phyloP scores from a whole-genome alignment of 30 jellyfish, hydroid and myxozoan species.

The Nemopilema nomurai region DNA sequence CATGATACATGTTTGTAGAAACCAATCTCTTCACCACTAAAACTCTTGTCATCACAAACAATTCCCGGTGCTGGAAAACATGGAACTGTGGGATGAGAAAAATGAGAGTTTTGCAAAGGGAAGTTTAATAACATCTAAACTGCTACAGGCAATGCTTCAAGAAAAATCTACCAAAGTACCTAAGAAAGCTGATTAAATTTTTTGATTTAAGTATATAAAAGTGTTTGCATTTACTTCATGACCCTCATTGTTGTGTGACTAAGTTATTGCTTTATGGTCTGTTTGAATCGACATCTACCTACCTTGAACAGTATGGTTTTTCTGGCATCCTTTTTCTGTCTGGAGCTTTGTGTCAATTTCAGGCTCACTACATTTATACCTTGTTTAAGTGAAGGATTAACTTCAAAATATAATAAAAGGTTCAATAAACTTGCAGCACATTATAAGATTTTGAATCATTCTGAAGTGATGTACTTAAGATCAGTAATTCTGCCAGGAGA shows the following conservation, averaged over 20 bases:
- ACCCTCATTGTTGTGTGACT: too few relatives aligned
- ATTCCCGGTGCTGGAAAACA: constrained; percentile 82
- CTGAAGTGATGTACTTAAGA: too few relatives aligned
- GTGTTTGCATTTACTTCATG: not conserved
- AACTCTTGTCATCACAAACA: constrained; percentile 52
- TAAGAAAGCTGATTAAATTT: too few relatives aligned
- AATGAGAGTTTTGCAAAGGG: too few relatives aligned
- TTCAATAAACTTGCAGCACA: too few relatives aligned
- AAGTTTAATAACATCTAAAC: too few relatives aligned
- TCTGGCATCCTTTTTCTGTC: constrained; percentile 87
- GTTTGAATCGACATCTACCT: not conserved
- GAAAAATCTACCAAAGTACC: too few relatives aligned
- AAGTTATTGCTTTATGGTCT: too few relatives aligned
- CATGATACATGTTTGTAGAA: constrained; percentile 80
- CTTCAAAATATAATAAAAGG: not conserved
- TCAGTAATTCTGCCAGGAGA: too few relatives aligned
- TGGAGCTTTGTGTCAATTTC: constrained; percentile 81
- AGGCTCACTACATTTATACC: constrained; percentile 78
- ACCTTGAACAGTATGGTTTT: constrained; percentile 82
- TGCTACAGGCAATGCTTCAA: too few relatives aligned
- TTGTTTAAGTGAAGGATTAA: constrained; percentile 2
- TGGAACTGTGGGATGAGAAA: constrained; percentile 34
- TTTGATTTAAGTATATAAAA: not conserved
- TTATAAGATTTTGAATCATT: too few relatives aligned
- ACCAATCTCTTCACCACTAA: constrained; percentile 60